These are phyloP conservation scores for Macrosiphum euphorbiae DNA, from an alignment of 2,888 invertebrate species.

Conservation along the genomic window DNA sequence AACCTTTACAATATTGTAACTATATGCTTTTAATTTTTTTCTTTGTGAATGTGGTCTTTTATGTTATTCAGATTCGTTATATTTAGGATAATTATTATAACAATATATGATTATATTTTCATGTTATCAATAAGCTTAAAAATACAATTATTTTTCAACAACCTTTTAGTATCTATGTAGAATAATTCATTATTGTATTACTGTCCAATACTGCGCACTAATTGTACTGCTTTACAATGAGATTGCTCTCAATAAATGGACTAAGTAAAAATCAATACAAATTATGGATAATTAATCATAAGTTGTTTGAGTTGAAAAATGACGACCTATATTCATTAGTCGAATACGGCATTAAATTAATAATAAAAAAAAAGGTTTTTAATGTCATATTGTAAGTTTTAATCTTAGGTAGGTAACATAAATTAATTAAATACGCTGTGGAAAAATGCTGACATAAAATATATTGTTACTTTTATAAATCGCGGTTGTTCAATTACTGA, in stretches of 20 bases:
- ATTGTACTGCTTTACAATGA: not conserved
- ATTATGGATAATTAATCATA: not conserved
- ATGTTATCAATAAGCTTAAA: conserved; percentile 11
- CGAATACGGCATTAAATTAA: not conserved
- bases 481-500: not conserved
- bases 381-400: not conserved
- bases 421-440: not conserved
- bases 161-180: not conserved
- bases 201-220: not conserved
- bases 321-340: not conserved
- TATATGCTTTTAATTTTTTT: not conserved
- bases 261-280: not conserved
- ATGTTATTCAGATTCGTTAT: not conserved
- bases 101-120: not conserved
- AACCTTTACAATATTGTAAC: not conserved
- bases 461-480: not conserved
- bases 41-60: not conserved
- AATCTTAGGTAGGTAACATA: not conserved
- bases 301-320: not conserved
- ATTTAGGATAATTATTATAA: not conserved
- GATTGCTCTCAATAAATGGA: not conserved
- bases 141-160: conserved; percentile 6
- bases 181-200: not conserved
- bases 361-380: not conserved
- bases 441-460: not conserved